Conservation (phyloP, 2,113 vertebrate genomes). For the Paramisgurnus dabryanus region DNA sequence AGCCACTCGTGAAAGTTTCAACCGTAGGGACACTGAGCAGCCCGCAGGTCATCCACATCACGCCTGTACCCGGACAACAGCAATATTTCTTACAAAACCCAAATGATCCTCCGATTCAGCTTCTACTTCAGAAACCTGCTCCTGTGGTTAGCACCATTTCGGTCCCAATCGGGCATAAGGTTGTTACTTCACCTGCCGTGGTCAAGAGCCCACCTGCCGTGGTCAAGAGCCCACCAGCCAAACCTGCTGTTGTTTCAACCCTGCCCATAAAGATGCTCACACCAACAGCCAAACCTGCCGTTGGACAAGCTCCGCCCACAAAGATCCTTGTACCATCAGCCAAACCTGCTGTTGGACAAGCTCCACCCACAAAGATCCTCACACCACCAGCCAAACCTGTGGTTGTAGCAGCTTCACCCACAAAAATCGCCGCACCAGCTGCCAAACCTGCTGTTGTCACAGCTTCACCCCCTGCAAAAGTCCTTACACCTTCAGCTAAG, state of each 20-base stretch:
- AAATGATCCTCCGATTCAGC: conserved; percentile 74
- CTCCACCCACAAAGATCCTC: conserved; percentile 47
- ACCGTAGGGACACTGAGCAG: conserved; percentile 71
- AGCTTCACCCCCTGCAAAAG: neutral
- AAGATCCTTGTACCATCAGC: conserved; percentile 39
- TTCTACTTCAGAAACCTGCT: conserved; percentile 76
- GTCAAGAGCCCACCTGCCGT: conserved; percentile 44
- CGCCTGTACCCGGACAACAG: conserved; percentile 77
- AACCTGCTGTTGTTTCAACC: conserved; percentile 18
- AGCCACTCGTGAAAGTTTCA: conserved; percentile 66
- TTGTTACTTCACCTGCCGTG: conserved; percentile 38
- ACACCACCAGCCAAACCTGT: too few species aligned
- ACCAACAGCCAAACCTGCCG: conserved; percentile 31
- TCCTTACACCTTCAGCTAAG: conserved; percentile 25
- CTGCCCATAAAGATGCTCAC: neutral
- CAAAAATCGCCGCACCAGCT: too few species aligned
- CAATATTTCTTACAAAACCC: conserved; percentile 76
- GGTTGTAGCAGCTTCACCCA: too few species aligned
- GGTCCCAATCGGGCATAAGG: conserved; percentile 70
- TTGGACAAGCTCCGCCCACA: conserved; percentile 28
- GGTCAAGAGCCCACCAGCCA: conserved; percentile 46
- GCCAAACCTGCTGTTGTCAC: too few species aligned
- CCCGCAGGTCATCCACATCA: conserved; percentile 83
- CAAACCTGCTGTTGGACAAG: neutral
- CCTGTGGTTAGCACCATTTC: conserved; percentile 68